Conservation (phyloP, 2,888 invertebrate species). For the Drosophila kuntzei region DNA sequence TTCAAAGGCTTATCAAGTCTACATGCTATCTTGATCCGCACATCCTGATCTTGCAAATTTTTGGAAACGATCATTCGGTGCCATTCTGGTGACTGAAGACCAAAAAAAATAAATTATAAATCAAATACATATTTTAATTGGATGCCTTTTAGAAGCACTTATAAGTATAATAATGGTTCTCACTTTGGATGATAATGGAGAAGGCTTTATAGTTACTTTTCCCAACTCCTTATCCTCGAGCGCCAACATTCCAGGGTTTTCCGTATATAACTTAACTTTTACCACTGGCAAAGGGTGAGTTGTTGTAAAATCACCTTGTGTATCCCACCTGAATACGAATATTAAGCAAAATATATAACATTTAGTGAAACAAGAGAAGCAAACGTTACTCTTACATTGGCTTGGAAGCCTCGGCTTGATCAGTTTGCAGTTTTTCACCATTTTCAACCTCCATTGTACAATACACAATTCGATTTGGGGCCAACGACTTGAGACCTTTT, state of each 20-base stretch:
- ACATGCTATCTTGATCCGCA: constrained; percentile 98
- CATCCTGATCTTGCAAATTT: constrained; percentile 97
- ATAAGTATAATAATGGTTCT: constrained; percentile 28
- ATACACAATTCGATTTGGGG: constrained; percentile 99
- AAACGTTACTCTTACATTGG: constrained; percentile 90
- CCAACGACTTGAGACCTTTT: constrained; percentile 97
- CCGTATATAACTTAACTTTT: constrained; percentile 98
- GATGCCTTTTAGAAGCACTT: not conserved
- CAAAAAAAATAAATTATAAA: not conserved
- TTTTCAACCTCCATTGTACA: constrained; percentile 99
- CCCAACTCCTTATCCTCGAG: constrained; percentile 99
- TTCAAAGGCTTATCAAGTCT: constrained; percentile 99
- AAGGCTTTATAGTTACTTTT: constrained; percentile 94
- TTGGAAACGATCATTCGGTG: constrained; percentile 98
- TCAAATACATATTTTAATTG: not conserved
- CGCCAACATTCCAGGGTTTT: constrained; percentile 98
- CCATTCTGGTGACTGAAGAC: constrained; percentile 95
- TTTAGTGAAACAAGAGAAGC: not conserved
- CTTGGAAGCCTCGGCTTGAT: constrained; percentile 99
- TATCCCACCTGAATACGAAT: constrained; percentile 94
- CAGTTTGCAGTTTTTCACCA: constrained; percentile 99
- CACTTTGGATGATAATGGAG: constrained; percentile 94
- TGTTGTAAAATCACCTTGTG: constrained; percentile 99
- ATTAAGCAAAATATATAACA: constrained; percentile 8
- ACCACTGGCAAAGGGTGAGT: constrained; percentile 98